Evolutionary conservation across 2,888 invertebrate genomes (phyloP), one percentile per base, ranked within the genome.

Genomic region (Clostera curtula): DNA sequence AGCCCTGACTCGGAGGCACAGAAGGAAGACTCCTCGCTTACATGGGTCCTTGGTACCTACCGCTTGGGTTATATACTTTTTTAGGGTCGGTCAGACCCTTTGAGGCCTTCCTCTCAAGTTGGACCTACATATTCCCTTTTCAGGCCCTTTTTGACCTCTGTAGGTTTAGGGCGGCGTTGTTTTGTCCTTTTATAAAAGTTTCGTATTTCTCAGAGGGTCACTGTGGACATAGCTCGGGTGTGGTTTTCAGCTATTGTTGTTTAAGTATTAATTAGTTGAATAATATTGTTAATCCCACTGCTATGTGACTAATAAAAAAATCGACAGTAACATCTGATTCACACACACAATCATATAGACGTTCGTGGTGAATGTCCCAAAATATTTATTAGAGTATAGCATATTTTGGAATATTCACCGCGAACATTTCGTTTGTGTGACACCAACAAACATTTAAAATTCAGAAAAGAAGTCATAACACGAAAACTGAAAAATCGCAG

Each of bases 41-140:
- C 74, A 75, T 76, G 77, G 61, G 57, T 58, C 70, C 67, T 66
- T 72, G 64, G 75, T 74, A 74, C 70, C 67, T 69, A 72, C 61
- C 49, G 53, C 47, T 54, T 54, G 68, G 67, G 70, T 69, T 82
- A 79, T 80, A 76, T 80, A 79, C 79, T 76, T 82, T 82, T 82
- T 80, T 77, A 76, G 77, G 76, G 66, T 73, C 72, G 73, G 62
- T 55, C 65, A 67, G 79, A 73, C 74, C 75, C 74, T 77, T 76
- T 70, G 75, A 73, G 73, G 65, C 59, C 49, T 46, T 48, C 43
- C 49, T 59, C 64, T 68, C 56, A 64, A 69, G 73, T 70, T 69
- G 74, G 69, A 62, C 74, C 75, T 71, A 75, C 69, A 65, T 73
- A 73, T 70, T 67, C 70, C 65, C 64, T 70, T 73, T 73, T 70